Conservation (phyloP, 2,888 invertebrate species). For the Drosophila ezoana region DNA sequence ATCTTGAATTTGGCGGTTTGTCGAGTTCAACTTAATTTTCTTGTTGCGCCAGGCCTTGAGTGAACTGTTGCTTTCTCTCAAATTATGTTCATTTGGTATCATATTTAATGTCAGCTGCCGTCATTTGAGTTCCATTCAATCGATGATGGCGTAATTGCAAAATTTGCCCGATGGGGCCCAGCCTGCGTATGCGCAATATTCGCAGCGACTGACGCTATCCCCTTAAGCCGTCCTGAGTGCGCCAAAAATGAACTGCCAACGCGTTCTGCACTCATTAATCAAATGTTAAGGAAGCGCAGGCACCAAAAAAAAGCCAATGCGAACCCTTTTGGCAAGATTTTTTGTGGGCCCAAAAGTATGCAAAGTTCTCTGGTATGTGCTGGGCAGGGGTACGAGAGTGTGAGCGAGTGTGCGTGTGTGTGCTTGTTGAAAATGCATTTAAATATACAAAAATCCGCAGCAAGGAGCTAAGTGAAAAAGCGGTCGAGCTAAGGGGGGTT, state of each 20-base stretch:
- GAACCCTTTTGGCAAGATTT: slow-evolving; percentile 62
- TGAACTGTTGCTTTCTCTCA: slow-evolving; percentile 26
- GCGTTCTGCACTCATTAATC: slow-evolving; percentile 75
- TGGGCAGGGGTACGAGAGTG: neutral
- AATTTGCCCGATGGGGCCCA: slow-evolving; percentile 23
- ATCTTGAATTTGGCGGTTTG: neutral
- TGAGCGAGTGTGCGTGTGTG: slow-evolving; percentile 34
- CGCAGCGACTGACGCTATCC: slow-evolving; percentile 19
- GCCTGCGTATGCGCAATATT: slow-evolving; percentile 72
- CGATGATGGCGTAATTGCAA: slow-evolving; percentile 55
- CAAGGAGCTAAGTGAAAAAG: slow-evolving; percentile 74
- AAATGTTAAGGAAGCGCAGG: slow-evolving; percentile 75
- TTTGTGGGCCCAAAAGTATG: slow-evolving; percentile 55
- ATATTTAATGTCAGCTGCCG: slow-evolving; percentile 17
- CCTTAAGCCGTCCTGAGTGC: slow-evolving; percentile 36
- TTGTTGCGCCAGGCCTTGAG: slow-evolving; percentile 46
- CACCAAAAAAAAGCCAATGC: slow-evolving; percentile 29
- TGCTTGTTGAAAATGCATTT: slow-evolving; percentile 78
- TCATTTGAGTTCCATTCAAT: slow-evolving; percentile 31
- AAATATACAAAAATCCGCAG: slow-evolving; percentile 73
- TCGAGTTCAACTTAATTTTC: slow-evolving; percentile 53
- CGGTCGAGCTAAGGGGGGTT: slow-evolving; percentile 32
- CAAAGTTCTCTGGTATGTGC: slow-evolving; percentile 41
- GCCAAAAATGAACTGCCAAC: slow-evolving; percentile 74
- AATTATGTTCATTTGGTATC: slow-evolving; percentile 9